Conservation (phyloP, 2,888 invertebrate genomes). For the Eristalis intricaria region DNA sequence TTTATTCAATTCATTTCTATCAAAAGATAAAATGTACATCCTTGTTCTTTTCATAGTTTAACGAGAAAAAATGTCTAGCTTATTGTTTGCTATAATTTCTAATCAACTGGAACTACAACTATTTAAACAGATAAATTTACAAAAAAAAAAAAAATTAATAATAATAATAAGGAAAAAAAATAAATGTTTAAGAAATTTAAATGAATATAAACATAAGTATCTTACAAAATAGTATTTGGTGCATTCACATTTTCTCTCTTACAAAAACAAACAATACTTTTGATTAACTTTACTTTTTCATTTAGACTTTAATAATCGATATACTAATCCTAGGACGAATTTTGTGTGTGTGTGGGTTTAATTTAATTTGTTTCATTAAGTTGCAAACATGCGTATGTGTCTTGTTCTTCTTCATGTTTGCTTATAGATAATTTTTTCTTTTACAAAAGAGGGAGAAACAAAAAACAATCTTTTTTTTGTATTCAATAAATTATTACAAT, state of each 20-base stretch:
- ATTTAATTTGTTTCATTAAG: constrained; percentile 1
- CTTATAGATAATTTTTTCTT: constrained; percentile 19
- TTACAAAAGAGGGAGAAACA: constrained; percentile 19
- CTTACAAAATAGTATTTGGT: constrained; percentile 74
- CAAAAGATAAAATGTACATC: constrained; percentile 54
- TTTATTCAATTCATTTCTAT: constrained; percentile 31
- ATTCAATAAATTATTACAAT: constrained; percentile 66
- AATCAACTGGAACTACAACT: constrained; percentile 41
- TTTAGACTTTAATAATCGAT: constrained; percentile 35
- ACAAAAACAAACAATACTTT: constrained; percentile 26
- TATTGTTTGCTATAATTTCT: constrained; percentile 35
- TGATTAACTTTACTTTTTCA: constrained; percentile 16
- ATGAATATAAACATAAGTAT: constrained; percentile 56
- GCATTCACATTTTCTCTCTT: constrained; percentile 73
- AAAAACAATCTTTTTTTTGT: not conserved
- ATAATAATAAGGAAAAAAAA: constrained; percentile 1
- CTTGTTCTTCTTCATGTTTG: not conserved
- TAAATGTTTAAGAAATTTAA: constrained; percentile 22
- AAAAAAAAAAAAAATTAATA: constrained; percentile 34
- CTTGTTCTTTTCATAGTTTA: constrained; percentile 51
- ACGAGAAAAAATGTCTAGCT: constrained; percentile 38
- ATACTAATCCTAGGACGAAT: constrained; percentile 47
- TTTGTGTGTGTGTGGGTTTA: constrained; percentile 19
- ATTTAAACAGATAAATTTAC: constrained; percentile 63
- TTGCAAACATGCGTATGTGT: constrained; percentile 42